phyloP scores from a whole-genome alignment of 2,797 vertebrate genomes.

The Megalops cyprinoides region DNA sequence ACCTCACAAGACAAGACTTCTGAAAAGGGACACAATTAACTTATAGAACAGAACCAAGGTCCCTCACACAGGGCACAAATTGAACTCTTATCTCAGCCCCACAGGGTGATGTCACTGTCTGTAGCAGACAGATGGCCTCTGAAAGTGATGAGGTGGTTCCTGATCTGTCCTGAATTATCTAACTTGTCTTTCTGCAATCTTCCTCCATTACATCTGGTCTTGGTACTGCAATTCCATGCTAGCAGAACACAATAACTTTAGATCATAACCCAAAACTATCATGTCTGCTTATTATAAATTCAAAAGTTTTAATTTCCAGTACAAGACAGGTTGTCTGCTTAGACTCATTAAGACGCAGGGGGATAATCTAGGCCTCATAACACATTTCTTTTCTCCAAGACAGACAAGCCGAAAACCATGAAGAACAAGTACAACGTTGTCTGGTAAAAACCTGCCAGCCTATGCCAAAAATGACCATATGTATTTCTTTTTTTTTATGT shows the following conservation, averaged over 20 bases:
- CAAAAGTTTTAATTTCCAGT: neutral
- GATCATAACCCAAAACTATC: no score
- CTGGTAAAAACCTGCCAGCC: slow-evolving; percentile 54
- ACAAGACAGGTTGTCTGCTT: neutral
- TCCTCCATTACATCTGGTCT: neutral
- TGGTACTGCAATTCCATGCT: neutral
- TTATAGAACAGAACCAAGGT: no score
- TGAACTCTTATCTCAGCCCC: no score
- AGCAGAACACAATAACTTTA: neutral
- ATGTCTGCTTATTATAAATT: neutral
- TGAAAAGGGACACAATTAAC: no score
- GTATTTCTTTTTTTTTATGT: slow-evolving; percentile 41
- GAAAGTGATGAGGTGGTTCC: no score
- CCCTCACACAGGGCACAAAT: no score
- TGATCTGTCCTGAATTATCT: no score
- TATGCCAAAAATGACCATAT: slow-evolving; percentile 83
- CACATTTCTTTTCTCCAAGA: neutral
- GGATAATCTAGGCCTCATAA: neutral
- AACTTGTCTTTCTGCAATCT: neutral
- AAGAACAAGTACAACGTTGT: slow-evolving; percentile 80
- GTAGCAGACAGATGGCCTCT: no score
- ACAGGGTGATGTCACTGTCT: no score
- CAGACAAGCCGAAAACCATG: slow-evolving; percentile 63
- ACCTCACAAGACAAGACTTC: no score
- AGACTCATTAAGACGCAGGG: neutral